Percentiles rank a stretch among this genome's conserved stretches.
Evolutionary conservation across 2,113 vertebrate species (phyloP).

Genomic region (Urocitellus parryii): DNA sequence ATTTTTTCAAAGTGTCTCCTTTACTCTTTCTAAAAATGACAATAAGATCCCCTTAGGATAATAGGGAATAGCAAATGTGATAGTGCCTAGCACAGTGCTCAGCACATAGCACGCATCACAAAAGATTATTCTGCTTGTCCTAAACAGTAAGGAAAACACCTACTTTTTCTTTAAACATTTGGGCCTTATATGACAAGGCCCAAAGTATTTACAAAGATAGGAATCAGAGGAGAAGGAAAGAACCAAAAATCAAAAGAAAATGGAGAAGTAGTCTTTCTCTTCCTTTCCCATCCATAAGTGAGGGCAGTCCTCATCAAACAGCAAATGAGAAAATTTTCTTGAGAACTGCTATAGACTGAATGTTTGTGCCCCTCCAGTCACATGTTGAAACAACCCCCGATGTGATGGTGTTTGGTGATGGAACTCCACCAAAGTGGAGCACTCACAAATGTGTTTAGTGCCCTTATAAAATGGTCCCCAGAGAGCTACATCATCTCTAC

Average conservation of each 20-base stretch:
- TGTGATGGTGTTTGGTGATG: background rate
- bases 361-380: background rate
- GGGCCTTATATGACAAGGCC: background rate
- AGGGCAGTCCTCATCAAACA: background rate
- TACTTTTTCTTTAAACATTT: background rate
- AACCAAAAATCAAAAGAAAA: background rate
- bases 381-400: background rate
- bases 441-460: background rate
- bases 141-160: background rate
- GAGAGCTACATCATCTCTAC: background rate
- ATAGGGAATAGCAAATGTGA: background rate
- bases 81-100: background rate
- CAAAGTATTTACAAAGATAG: background rate
- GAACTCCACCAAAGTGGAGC: background rate
- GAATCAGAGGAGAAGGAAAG: background rate
- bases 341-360: too few relatives aligned
- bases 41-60: background rate
- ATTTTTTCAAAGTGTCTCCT: background rate
- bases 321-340: background rate
- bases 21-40: background rate
- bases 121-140: background rate
- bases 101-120: background rate
- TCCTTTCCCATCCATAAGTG: background rate
- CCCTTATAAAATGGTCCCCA: background rate
- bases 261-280: background rate